phyloP scores from a whole-genome alignment of 2,797 vertebrate genomes.

The Agapornis canus region DNA sequence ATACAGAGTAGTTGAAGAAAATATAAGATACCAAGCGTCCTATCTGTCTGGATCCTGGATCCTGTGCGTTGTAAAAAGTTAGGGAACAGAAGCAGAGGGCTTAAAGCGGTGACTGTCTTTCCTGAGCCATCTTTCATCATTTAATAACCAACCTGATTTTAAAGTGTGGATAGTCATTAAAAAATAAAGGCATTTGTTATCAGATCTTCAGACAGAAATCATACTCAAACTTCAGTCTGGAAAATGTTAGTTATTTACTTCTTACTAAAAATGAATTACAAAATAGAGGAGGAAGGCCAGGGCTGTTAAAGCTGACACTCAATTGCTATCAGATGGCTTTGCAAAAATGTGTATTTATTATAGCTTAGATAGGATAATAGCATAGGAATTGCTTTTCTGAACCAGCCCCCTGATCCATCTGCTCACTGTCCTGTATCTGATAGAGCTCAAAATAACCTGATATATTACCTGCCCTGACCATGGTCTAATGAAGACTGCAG shows the following conservation, averaged over 20 bases:
- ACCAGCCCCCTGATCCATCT: background rate
- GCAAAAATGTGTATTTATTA: background rate
- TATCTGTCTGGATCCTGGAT: constrained; percentile 19
- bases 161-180: background rate
- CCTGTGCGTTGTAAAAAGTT: background rate
- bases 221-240: background rate
- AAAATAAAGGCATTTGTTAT: constrained; percentile 1
- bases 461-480: background rate
- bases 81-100: background rate
- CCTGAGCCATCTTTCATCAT: background rate
- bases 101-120: background rate
- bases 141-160: background rate
- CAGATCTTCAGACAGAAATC: background rate
- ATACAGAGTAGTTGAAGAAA: constrained; percentile 69
- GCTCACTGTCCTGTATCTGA: background rate
- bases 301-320: background rate
- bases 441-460: background rate
- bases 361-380: background rate
- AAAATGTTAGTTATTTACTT: background rate
- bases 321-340: background rate
- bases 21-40: constrained; percentile 40
- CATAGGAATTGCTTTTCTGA: background rate
- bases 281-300: background rate
- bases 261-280: background rate
- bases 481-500: background rate